Percentiles rank a stretch among this genome's conserved stretches.
Conservation (phyloP, 1,140 invertebrate genomes). For the Habropoda laboriosa region DNA sequence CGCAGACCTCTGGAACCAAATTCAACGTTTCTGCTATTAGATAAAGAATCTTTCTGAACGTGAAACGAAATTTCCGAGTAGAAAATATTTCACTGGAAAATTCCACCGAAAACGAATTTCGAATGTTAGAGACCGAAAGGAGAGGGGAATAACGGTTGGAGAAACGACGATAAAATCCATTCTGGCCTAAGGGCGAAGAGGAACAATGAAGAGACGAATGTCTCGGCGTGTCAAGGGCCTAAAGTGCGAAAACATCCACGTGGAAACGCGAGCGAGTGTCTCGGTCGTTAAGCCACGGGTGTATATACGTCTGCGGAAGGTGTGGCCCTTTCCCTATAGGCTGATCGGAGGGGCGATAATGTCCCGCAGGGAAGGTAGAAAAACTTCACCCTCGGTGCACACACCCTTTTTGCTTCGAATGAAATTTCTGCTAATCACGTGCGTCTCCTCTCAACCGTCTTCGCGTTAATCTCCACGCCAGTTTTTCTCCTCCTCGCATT, state of each 20-base stretch:
- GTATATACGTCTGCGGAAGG: slow-evolving; percentile 42
- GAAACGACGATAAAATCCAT: background rate
- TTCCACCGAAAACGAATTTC: no score
- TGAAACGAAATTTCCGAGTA: no score
- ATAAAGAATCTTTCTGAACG: no score
- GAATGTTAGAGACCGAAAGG: no score
- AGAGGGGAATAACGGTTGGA: no score
- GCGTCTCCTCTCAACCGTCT: background rate
- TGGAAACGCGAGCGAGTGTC: background rate
- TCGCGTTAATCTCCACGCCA: no score
- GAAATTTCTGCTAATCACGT: slow-evolving; percentile 23
- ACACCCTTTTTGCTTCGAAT: background rate
- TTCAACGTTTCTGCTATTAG: no score
- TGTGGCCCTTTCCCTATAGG: slow-evolving; percentile 40
- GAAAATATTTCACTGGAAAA: background rate
- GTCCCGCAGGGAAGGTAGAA: slow-evolving; percentile 10
- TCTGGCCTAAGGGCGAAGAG: background rate
- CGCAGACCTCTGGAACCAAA: no score
- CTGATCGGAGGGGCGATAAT: slow-evolving; percentile 43
- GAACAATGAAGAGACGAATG: background rate
- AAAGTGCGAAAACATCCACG: background rate
- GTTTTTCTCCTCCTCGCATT: background rate
- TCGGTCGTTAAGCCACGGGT: slow-evolving; percentile 39
- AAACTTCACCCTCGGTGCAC: slow-evolving; percentile 4
- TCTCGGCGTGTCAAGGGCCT: background rate